Base-by-base conservation (phyloP, 1,140 invertebrate genomes). In the Drosophila orena region DNA sequence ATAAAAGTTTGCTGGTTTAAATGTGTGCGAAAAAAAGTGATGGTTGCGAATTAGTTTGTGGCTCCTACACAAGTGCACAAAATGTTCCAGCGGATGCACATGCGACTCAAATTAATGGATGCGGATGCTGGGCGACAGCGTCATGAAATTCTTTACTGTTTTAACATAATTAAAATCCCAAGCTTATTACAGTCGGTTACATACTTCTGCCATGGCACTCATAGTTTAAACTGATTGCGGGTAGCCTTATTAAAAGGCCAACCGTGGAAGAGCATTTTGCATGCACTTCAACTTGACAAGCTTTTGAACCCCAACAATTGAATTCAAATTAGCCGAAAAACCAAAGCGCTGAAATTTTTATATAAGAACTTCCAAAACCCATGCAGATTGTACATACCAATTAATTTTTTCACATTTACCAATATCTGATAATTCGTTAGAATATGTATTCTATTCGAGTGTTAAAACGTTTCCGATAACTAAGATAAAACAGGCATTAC, bases 1-100 rank as follows among this genome's bases (percentile, higher is more conserved):
- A 61, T 47, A 76, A 86, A 88, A 88, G 58, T 88, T 86, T 86
- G 58, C 66, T 55, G 60, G 37, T 66, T 76, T 68, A 66, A 85
- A 81, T 77, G 73, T 62, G 61, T 50, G 37, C 24, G 17, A n/a
- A 68, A 30, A 62, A 43, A 22, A 35, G 34, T 52, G 49, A 52
- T 15, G 50, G 27, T 52, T 46, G 40, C 24, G 37, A 61, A 71
- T 71, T 73, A 73, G 57, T 66, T 47, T 59, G 47, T 58, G 49
- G 17, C 43, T 34, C 15, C 15, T 20, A 30, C 55, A 22, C 17
- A 43, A 34, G 24, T 47, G 42, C 38, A 34, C 20, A 22, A n/a
- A 35, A 20, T 34, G 43, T 65, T 65, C 62, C 27, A 50, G 40
- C 73, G 61, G 72, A 81, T 59, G 61, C 55, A 59, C 54, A 53